Base-by-base conservation (phyloP, 2,113 vertebrate species). In the Tychaedon coryphoeus region DNA sequence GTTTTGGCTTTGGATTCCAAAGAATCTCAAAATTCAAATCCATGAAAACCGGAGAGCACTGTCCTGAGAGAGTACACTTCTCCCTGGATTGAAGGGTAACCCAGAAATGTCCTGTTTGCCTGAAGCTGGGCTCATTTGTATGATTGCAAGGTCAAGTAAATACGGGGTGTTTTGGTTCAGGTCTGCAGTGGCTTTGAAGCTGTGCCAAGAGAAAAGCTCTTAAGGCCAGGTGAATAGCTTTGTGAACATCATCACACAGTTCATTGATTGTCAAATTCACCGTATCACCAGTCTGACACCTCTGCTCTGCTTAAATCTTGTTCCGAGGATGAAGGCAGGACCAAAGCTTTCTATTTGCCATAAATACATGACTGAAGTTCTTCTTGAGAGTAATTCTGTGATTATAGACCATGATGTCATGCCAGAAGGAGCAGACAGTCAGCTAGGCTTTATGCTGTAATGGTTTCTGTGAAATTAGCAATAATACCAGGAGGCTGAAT, bases 341-440 rank as follows among this genome's bases (percentile, higher is more conserved):
- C 74, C 45, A 3, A 70, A 83, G 71, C 72, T 90, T 95, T 95
- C 74, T 88, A 47, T 85, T 88, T 88, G 81, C 71, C 70, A 79
- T 95, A 87, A 93, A 94, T 89, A 85, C 16, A 34, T 26, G 66
- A 76, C 31, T 85, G 62, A 87, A 91, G 50, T 85, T 94, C 80
- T 95, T 89, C 85, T 38, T 51, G 60, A 81, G 70, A 85, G 62
- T 89, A 92, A 92, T 85, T 87, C 87, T 88, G 74, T 54, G 69
- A 61, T 96, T 93, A 79, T 12, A 95, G 86, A 94, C 93, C 54
- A 36, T 92, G 95, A 95, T 92, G 89, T 97, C 86, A 92, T 94
- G 70, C 70, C 9, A 62, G 80, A 86, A 92, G 74, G 61, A 90
- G 90, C 90, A 90, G 78, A 61, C 88, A 93, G 81, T 91, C 77